Evolutionary conservation across 2,888 invertebrate species (phyloP), one percentile per base, ranked within the genome.

Genomic region (Pseudococcus viburni): DNA sequence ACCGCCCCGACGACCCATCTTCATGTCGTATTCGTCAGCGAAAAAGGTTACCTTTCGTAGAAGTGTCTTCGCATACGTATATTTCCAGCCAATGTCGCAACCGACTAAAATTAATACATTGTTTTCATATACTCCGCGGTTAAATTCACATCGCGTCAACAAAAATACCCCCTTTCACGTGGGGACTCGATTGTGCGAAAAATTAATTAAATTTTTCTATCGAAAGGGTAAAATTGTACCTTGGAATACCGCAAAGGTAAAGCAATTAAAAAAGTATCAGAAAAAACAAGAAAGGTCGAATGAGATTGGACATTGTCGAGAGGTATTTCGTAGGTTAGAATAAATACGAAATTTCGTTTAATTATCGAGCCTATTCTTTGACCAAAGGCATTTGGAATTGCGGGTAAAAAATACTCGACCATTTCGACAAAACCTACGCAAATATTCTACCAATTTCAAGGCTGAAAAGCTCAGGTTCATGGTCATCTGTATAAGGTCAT

Each of bases 171-270:
- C 4, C 12, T 51, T 51, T 51, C 4, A 51, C 51, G 51, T 17
- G 46, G 8, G 51, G 9, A 64, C 5, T 33, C 26, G 26, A 19
- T 22, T 9, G 19, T 19, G 64, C 19, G 22, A 22, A 64, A 22
- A 64, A 64, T 64, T 64, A 64, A 64, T 64, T 64, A 64, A 64
- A 64, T 64, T 64, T 64, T 22, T 19, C 22, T 19, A 12, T 51
- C 51, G 51, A 51, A 22, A 8, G 6, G 12, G 19, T 19, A 64
- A 64, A 64, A 64, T 46, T 8, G 5, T 11, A 17, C 51, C 46
- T 46, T 51, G 17, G 3, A 33, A 33, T 33, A 33, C 51, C 51
- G 12, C 51, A 51, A 51, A 51, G 15, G 51, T 15, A 5, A 51
- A 51, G 51, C 51, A 51, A 51, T 51, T 51, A 51, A 51, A 51